Evolutionary conservation across 1,140 invertebrate species (phyloP).

Genomic region (Arctopsyche grandis): DNA sequence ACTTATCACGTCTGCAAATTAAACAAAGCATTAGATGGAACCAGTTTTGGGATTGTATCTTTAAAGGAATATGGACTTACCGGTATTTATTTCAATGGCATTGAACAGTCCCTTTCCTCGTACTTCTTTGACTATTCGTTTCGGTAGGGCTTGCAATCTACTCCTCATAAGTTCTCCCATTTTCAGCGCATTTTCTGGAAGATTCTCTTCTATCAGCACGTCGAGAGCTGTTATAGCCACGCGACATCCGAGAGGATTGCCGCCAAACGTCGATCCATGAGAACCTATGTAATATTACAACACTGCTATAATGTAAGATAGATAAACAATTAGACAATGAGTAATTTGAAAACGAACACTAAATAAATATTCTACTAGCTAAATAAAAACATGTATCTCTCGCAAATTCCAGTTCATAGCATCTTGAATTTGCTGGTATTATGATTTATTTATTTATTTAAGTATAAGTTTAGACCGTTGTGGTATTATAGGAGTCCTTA

Average conservation of each 20-base stretch:
- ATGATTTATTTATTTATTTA: too few relatives aligned
- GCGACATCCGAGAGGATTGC: constrained; percentile 81
- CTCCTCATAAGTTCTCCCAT: constrained; percentile 74
- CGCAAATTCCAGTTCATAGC: too few relatives aligned
- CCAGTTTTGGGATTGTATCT: neutral
- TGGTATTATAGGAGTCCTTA: too few relatives aligned
- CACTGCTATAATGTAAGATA: constrained; percentile 70
- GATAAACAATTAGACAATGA: too few relatives aligned
- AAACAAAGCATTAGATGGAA: neutral
- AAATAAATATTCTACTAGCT: too few relatives aligned
- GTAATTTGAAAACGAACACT: too few relatives aligned
- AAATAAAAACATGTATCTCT: too few relatives aligned
- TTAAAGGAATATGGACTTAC: constrained; percentile 18
- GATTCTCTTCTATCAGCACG: constrained; percentile 77
- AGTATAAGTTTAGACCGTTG: too few relatives aligned
- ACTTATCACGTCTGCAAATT: constrained; percentile 43
- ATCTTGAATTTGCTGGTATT: too few relatives aligned
- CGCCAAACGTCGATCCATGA: constrained; percentile 88
- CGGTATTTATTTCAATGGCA: constrained; percentile 47
- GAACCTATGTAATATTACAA: constrained; percentile 31
- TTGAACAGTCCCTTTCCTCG: constrained; percentile 73
- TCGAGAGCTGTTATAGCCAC: constrained; percentile 71
- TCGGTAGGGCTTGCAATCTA: constrained; percentile 71
- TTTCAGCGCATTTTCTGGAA: constrained; percentile 76
- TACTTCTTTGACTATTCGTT: constrained; percentile 72